Base-by-base conservation (phyloP, 1,140 invertebrate species). In the Helicoverpa zea region DNA sequence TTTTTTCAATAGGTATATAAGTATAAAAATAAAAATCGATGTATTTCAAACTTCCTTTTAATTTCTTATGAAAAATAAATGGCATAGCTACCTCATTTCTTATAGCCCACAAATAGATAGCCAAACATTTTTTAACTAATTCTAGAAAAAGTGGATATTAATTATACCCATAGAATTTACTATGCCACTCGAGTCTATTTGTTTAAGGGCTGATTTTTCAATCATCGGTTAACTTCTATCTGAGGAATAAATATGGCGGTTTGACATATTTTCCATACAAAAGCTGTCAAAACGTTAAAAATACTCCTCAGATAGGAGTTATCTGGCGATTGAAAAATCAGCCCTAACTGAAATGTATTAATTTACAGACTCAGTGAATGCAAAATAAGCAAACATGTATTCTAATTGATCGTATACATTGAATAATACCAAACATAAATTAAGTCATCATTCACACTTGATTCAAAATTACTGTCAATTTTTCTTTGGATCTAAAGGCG, bases 41-140 rank as follows among this genome's bases (percentile, higher is more conserved):
- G 54, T 18, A 61, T 80, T 81, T 76, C 66, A 81, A 72, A 29
- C 18, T 78, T 35, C 35, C 35, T 77, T 43, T 66, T 61, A 52
- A 56, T 85, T 89, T 89, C 86, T 77, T 89, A 84, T 54, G 86
- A 84, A 87, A 89, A 88, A 90, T 89, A 89, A 90, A 87, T 90
- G 84, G 88, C 84, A 82, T 83, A 56, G 66, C 59, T 83, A 61
- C 70, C 59, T 77, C 52, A 35, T 64, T 52, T 61, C 66, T 52
- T 59, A 74, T n/a, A 77, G 14, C 61, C 74, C 59, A 54, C 74
- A 30, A 23, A 23, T 43, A 43, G 35, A 77, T 64, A 52, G 59
- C 74, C 43, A 77, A 77, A 23, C 61, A 51, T 43, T 43, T n/a
- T 43, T 43, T 43, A 35, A 35, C 11, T 73, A 72, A 73, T 30